Evolutionary conservation across 2,113 vertebrate genomes (phyloP), one percentile per base, ranked within the genome.

Genomic region (Triplophysa rosa): DNA sequence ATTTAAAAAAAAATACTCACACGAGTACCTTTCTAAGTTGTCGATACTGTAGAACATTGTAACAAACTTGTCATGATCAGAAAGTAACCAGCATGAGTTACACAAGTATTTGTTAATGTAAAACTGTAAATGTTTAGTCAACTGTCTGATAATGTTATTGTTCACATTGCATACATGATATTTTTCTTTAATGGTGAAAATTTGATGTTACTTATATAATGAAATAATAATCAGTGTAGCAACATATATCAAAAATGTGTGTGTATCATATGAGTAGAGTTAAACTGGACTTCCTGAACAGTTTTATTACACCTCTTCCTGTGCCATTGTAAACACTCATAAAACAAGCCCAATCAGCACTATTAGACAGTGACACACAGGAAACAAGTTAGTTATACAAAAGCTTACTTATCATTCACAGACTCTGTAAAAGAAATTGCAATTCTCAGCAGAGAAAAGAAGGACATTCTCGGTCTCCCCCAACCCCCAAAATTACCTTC

Each of bases 311-410:
- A 47, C 63, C 1, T 23, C 66, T 78, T 82, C 59, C 52, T 78
- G 74, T 73, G 47, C 61, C 24, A 72, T 81, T 82, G 63, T 69
- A 70, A 79, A 68, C 47, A 26, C 64, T 78, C 73, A 67, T 81
- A 81, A 81, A 82, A 56, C 61, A 40, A 33, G 4, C 77, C 33
- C 77, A 77, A 45, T 26, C 40, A 61, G 42, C 37, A 47, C 80
- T 68, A 66, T 81, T 75, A 74, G 59, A 79, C 58, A 40, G 54
- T 81, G 79, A 81, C 64, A 67, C 71, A 68, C 77, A 76, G 80
- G 80, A 84, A 76, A 64, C 12, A 6, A 61, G 40, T 62, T 23
- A 29, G 40, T 64, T 14, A 76, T 59, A 37, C 45, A 63, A 76
- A 64, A 62, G 37, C 58, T 45, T 17, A 8, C 63, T 65, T 62